A percentile compares a stretch with the other conserved stretches of the same genome.
Evolutionary conservation across 2,797 vertebrate genomes (phyloP).

Genomic region (Characodon lateralis): DNA sequence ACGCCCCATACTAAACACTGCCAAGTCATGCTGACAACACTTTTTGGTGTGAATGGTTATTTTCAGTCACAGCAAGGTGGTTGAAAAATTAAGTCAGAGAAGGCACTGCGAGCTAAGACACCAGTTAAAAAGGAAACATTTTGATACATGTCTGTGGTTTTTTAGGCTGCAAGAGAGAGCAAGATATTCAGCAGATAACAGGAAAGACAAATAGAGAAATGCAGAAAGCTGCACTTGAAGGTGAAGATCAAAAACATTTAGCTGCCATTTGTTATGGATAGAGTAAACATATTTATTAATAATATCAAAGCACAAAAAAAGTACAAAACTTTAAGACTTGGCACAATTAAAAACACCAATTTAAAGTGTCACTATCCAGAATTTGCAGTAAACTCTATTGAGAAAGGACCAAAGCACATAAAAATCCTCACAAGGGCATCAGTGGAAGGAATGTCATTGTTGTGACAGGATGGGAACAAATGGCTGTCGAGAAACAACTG

Average conservation of each 20-base stretch:
- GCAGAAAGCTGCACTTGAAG: background rate
- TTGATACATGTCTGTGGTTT: background rate
- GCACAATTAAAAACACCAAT: background rate
- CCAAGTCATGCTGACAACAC: background rate
- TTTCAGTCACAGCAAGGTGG: background rate
- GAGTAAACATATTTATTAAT: background rate
- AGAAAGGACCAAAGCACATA: slow-evolving; percentile 4
- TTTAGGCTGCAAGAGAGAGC: background rate
- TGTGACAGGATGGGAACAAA: slow-evolving; percentile 28
- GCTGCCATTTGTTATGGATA: background rate
- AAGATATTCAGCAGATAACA: background rate
- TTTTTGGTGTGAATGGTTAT: background rate
- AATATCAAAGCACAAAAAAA: background rate
- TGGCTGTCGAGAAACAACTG: slow-evolving; percentile 23
- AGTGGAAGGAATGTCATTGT: background rate
- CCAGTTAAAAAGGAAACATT: background rate
- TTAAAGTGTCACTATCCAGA: background rate
- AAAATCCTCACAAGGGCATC: background rate
- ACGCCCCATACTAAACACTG: background rate
- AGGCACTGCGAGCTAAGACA: background rate
- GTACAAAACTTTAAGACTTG: background rate
- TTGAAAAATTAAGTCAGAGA: background rate
- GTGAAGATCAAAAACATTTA: background rate
- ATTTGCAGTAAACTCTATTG: background rate
- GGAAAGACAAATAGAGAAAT: background rate